Evolutionary conservation across 2,113 vertebrate species (phyloP).

Genomic region (Cavia aperea): DNA sequence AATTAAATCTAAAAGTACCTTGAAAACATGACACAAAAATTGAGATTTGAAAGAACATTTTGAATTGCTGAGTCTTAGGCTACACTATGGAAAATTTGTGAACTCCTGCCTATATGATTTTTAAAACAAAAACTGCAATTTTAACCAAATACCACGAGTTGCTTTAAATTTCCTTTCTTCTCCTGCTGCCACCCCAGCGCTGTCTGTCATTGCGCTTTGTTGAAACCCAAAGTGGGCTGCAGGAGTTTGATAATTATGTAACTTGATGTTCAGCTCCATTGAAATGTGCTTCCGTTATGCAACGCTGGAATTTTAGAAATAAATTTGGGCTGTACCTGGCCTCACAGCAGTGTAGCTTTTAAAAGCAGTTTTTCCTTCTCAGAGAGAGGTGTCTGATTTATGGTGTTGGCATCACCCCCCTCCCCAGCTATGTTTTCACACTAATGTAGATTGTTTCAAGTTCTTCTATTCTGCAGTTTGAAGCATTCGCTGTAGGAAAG

Average conservation of each 20-base stretch:
- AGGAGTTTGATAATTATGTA: slow-evolving; percentile 46
- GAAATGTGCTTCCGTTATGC: slow-evolving; percentile 55
- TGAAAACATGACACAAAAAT: background rate
- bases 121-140: background rate
- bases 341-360: background rate
- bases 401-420: background rate
- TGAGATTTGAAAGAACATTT: slow-evolving; percentile 22
- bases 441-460: slow-evolving; percentile 28
- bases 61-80: background rate
- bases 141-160: background rate
- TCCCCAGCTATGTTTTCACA: background rate
- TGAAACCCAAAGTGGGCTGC: slow-evolving; percentile 36
- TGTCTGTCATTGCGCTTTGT: background rate
- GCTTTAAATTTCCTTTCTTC: background rate
- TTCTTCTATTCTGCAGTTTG: background rate
- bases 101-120: background rate
- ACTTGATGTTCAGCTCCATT: slow-evolving; percentile 22
- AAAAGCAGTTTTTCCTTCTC: background rate
- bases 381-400: slow-evolving; percentile 29
- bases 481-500: background rate
- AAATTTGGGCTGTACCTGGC: slow-evolving; percentile 42
- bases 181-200: background rate
- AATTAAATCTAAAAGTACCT: slow-evolving; percentile 5
- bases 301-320: slow-evolving; percentile 37
- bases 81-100: background rate